These are phyloP conservation scores for Paradoxurus hermaphroditus DNA, from an alignment of 2,113 vertebrate species.

Conservation along the genomic window DNA sequence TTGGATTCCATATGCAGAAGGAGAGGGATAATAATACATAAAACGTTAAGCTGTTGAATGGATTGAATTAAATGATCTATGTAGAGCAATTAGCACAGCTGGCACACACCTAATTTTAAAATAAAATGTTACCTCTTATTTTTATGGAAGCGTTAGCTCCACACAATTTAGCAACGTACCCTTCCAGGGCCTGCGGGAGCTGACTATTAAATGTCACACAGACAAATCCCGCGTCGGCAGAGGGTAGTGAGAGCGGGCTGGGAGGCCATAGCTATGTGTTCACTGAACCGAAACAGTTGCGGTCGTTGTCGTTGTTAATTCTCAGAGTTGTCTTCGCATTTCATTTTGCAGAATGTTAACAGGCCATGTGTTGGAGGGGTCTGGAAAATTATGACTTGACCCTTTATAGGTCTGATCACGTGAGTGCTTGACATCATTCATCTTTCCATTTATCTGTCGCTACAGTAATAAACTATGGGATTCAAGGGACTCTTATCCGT, in stretches of 20 bases:
- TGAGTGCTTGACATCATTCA: background rate
- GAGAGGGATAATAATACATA: background rate
- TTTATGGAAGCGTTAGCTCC: background rate
- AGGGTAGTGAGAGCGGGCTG: accelerated
- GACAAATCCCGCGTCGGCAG: background rate
- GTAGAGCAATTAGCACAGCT: background rate
- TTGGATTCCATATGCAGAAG: background rate
- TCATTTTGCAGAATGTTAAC: background rate
- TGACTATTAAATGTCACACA: background rate
- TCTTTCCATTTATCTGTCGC: background rate
- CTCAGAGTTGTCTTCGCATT: background rate
- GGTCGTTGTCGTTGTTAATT: background rate
- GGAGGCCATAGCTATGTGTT: background rate
- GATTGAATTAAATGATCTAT: background rate
- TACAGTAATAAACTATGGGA: constrained; percentile 23
- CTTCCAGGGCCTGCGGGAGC: background rate
- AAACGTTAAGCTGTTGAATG: background rate
- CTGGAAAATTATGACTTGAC: background rate
- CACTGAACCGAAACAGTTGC: background rate
- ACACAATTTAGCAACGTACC: background rate
- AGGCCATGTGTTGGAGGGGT: background rate
- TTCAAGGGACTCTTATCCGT: constrained; percentile 34
- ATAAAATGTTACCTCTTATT: background rate
- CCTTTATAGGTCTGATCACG: background rate
- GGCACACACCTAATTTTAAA: background rate